Conservation (phyloP, 2,797 vertebrate species). For the Hemibagrus guttatus region DNA sequence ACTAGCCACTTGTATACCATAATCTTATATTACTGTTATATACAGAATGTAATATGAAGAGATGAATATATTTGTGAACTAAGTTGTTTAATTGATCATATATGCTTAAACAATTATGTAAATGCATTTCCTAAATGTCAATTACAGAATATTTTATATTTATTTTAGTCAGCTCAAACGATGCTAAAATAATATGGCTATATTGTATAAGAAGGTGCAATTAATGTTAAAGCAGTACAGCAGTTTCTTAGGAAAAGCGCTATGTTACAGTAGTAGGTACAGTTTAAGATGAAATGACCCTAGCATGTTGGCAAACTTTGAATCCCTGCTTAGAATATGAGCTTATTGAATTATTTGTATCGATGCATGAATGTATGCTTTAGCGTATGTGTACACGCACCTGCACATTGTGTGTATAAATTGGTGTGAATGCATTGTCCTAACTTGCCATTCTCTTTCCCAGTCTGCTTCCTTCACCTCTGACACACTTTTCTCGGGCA, state of each 20-base stretch:
- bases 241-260: no score
- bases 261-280: not conserved
- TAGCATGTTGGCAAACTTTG: not conserved
- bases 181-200: not conserved
- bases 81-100: not conserved
- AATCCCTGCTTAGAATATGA: not conserved
- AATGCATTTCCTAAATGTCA: not conserved
- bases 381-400: no score
- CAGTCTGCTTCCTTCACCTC: slow-evolving; percentile 26
- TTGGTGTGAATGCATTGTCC: slow-evolving; percentile 28
- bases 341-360: not conserved
- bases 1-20: not conserved
- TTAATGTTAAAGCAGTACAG: not conserved
- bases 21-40: not conserved
- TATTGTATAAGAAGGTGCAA: not conserved
- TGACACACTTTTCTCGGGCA: slow-evolving; percentile 41
- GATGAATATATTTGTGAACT: not conserved
- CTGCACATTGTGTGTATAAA: not conserved
- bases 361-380: not conserved
- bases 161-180: not conserved
- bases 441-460: slow-evolving; percentile 16
- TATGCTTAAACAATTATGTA: not conserved
- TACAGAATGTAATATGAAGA: not conserved
- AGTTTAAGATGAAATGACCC: not conserved
- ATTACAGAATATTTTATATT: not conserved